Evolutionary conservation across 2,888 invertebrate genomes (phyloP).

Genomic region (Cartodere bifasciata): DNA sequence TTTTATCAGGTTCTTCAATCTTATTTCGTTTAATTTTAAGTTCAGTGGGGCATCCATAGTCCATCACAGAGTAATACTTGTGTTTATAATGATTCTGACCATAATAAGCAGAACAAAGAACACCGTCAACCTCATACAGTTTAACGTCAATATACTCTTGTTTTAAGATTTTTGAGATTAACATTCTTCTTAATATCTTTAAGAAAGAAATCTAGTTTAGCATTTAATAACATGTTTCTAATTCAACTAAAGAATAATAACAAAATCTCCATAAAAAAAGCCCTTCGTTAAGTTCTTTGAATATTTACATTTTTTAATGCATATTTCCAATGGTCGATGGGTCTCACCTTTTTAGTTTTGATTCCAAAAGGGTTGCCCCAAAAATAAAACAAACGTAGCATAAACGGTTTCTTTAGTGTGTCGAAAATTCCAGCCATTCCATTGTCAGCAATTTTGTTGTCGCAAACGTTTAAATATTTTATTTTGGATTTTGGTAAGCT

Average conservation of each 20-base stretch:
- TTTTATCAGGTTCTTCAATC: conserved; percentile 19
- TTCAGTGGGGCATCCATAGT: conserved; percentile 32
- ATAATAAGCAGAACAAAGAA: conserved; percentile 33
- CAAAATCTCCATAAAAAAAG: too few species aligned
- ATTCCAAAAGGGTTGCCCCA: conserved; percentile 35
- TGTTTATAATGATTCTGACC: conserved; percentile 38
- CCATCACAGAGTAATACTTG: conserved; percentile 41
- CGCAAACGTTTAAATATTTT: conserved; percentile 42
- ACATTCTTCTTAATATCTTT: conserved; percentile 33
- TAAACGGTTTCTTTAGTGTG: conserved; percentile 42
- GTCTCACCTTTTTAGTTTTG: conserved; percentile 25
- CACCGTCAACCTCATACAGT: conserved; percentile 32
- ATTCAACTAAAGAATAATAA: too few species aligned
- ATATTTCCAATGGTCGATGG: too few species aligned
- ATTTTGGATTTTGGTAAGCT: conserved; percentile 45
- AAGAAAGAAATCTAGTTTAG: too few species aligned
- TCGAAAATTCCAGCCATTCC: conserved; percentile 43
- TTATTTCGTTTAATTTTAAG: conserved; percentile 27
- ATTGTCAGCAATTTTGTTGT: conserved; percentile 41
- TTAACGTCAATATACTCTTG: conserved; percentile 36
- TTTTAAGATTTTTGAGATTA: conserved; percentile 30
- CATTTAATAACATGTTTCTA: too few species aligned
- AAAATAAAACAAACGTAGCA: conserved; percentile 30
- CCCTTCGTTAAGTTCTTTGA: too few species aligned
- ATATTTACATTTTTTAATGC: too few species aligned